Evolutionary conservation across 2,113 vertebrate species (phyloP).

Genomic region (Daubentonia madagascariensis): DNA sequence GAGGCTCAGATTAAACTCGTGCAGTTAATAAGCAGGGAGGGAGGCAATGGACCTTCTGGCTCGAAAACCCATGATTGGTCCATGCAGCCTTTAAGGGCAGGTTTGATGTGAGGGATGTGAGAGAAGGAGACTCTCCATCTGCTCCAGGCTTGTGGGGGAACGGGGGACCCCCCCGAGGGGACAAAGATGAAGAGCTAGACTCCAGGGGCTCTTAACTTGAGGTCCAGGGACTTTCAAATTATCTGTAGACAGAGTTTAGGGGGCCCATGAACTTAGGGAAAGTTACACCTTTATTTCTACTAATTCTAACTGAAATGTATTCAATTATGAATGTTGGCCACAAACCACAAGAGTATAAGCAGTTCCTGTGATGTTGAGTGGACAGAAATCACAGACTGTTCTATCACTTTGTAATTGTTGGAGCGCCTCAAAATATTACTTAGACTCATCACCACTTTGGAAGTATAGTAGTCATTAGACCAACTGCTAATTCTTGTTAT

Average conservation of each 20-base stretch:
- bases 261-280: neutral
- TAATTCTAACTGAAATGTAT: neutral
- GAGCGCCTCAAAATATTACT: neutral
- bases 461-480: neutral
- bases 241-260: neutral
- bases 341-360: neutral
- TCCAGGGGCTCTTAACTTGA: neutral
- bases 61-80: neutral
- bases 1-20: neutral
- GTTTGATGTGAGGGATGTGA: neutral
- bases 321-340: neutral
- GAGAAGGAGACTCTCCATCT: neutral
- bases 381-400: conserved; percentile 3
- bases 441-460: neutral
- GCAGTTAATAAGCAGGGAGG: neutral
- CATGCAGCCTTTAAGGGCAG: neutral
- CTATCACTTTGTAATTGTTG: neutral
- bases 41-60: neutral
- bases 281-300: neutral
- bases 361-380: neutral
- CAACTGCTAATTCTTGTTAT: neutral
- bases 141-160: neutral
- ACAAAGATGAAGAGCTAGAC: neutral
- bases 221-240: neutral
- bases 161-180: neutral